Percentiles rank a stretch among this genome's conserved stretches.
phyloP scores from a whole-genome alignment of 1,140 invertebrate species.

The Cydia pomonella region DNA sequence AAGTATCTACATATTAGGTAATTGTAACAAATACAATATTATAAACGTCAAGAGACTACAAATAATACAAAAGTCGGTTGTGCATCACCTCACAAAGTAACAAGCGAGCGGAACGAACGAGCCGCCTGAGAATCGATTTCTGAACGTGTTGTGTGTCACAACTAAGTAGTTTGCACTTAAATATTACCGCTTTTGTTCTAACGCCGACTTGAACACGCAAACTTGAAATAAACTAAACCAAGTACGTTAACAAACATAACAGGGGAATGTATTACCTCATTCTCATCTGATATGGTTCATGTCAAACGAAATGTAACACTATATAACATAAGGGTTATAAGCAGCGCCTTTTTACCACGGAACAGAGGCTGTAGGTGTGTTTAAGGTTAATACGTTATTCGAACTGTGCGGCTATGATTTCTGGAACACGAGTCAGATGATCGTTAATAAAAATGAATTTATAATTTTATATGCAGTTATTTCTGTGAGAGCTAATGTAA shows the following conservation, averaged over 20 bases:
- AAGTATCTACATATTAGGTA: background rate
- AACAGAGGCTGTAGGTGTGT: background rate
- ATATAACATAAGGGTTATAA: background rate
- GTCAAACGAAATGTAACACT: background rate
- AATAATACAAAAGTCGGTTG: constrained; percentile 60
- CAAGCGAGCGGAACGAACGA: constrained; percentile 63
- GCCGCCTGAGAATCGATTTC: constrained; percentile 47
- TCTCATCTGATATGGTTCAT: background rate
- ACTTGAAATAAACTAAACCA: background rate
- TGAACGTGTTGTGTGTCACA: constrained; percentile 30
- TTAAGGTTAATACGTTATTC: background rate
- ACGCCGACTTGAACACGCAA: constrained; percentile 7
- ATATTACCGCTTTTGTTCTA: constrained; percentile 24
- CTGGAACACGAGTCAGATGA: no score
- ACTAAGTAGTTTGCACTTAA: constrained; percentile 30
- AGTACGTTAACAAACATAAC: background rate
- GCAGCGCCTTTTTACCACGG: background rate
- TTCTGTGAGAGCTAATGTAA: no score
- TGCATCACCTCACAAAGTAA: constrained; percentile 63
- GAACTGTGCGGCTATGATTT: no score
- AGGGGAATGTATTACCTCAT: background rate
- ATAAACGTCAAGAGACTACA: constrained; percentile 59
- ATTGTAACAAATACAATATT: background rate
- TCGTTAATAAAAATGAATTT: no score
- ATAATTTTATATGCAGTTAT: no score